Percentiles rank a stretch among this genome's conserved stretches.
These are phyloP conservation scores for Orthonevra nobilis DNA, from an alignment of 2,888 invertebrate genomes.

Conservation along the genomic window DNA sequence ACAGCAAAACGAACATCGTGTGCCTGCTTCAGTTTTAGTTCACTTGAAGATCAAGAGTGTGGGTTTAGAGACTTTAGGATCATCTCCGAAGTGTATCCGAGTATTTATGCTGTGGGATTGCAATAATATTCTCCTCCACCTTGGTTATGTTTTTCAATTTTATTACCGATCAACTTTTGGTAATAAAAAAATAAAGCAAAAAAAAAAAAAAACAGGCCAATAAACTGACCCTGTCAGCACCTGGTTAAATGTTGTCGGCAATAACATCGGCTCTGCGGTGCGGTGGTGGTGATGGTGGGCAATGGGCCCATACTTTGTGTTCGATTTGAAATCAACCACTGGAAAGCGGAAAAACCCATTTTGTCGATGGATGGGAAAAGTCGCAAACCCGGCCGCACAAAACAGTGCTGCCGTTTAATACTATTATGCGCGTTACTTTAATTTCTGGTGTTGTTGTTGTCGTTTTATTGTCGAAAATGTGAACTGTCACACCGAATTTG, in stretches of 20 bases:
- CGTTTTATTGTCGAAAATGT: slow-evolving; percentile 53
- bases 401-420: too few species aligned
- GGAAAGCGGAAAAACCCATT: slow-evolving; percentile 40
- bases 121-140: background rate
- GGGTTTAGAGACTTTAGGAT: too few species aligned
- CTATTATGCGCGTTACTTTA: too few species aligned
- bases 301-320: slow-evolving; percentile 22
- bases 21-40: slow-evolving; percentile 14
- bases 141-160: slow-evolving; percentile 26
- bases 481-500: slow-evolving; percentile 67
- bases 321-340: slow-evolving; percentile 5
- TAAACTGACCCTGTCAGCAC: slow-evolving; percentile 56
- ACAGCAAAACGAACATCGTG: slow-evolving; percentile 12
- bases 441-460: slow-evolving; percentile 57
- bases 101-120: slow-evolving; percentile 50
- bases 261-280: too few species aligned
- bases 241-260: slow-evolving; percentile 53
- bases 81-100: too few species aligned
- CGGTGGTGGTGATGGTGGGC: too few species aligned
- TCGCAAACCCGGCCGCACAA: too few species aligned
- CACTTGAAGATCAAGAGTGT: slow-evolving; percentile 17
- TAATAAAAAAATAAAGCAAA: slow-evolving; percentile 15
- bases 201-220: slow-evolving; percentile 10
- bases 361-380: too few species aligned
- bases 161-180: slow-evolving; percentile 17